Evolutionary conservation across 2,797 vertebrate species (phyloP), one percentile per base, ranked within the genome.

Genomic region (Semotilus atromaculatus): DNA sequence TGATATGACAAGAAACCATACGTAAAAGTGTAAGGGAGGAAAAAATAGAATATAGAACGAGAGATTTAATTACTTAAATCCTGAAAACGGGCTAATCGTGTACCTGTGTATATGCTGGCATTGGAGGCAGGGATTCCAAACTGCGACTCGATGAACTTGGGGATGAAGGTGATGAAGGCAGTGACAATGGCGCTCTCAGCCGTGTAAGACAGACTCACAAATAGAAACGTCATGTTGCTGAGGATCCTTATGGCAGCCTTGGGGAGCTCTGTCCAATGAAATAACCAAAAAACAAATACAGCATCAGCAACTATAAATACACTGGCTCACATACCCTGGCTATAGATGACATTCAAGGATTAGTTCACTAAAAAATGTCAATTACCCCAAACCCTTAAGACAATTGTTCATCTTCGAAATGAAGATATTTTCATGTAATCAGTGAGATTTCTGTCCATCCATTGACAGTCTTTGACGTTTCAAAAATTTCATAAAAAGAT

Each of bases 121-220:
- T 94, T 98, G 91, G 98, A 99, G 90, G 98, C 98, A 6, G 98
- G 98, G 90, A 99, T 98, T 87, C 98, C 97, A 91, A 99, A 99
- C 96, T 99, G 98, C 48, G 98, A 99, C 94, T 99, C 98, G 83
- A 99, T 99, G 94, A 99, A 99, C 93, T 99, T 99, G 92, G 98
- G 98, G 89, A 99, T 99, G 95, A 99, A 99, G 94, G 98, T 99
- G 95, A 99, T 99, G 95, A 99, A 99, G 94, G 98, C 98, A 36
- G 98, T 99, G 94, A 99, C 98, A 91, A 99, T 99, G 95, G 98
- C 98, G 88, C 98, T 98, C 96, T 99, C 98, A 40, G 98, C 98
- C 82, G 98, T 99, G 95, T 99, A 99, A 94, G 98, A 99, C 94
- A 99, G 94, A 94, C 98, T 99, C 95, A 99, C 97, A 91, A 99